Evolutionary conservation across 2,797 vertebrate genomes (phyloP), one percentile per base, ranked within the genome.

Genomic region (Mionectes olivaceus): DNA sequence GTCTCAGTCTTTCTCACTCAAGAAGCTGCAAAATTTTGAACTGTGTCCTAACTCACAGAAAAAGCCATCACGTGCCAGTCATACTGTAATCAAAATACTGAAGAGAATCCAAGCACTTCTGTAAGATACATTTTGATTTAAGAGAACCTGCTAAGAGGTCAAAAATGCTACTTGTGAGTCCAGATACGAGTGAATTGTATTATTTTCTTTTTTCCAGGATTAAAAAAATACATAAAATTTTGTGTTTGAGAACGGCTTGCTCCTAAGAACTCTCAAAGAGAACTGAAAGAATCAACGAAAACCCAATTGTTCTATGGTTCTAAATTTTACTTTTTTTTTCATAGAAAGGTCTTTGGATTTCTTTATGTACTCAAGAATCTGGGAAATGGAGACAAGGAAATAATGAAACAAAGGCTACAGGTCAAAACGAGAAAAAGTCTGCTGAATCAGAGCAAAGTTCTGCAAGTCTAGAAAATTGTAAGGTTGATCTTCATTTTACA

Each of bases 221-320:
- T 76, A 46, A 94, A 94, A 83, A 32, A 77, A 74, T 87, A 30
- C 18, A 47, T 33, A 60, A 60, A 8, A 61, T 50, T 41, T 77
- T 81, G 39, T 70, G 9, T 47, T 89, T 77, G 21, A 35, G 68
- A 87, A 64, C n/a, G 22, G 24, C 12, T 87, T 77, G 4, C 50
- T 91, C n/a, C 11, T 35, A 68, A 86, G 44, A 83, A 27, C 22
- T 86, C 12, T 50, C 28, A 65, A 81, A 85, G 11, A 57, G 10
- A 83, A 65, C 43, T 35, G 33, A 86, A 85, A 80, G 18, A 69
- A 53, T 86, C 10, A 70, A 13, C 52, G 25, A 73, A 83, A 77
- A 19, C 1, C 0, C 37, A 56, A 56, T 53, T 4, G 23, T 87
- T 84, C 53, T 63, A 1, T 28, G 17, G 2, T 69, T 84, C 13